Evolutionary conservation across 2,888 invertebrate species (phyloP).

Genomic region (Noctua comes): DNA sequence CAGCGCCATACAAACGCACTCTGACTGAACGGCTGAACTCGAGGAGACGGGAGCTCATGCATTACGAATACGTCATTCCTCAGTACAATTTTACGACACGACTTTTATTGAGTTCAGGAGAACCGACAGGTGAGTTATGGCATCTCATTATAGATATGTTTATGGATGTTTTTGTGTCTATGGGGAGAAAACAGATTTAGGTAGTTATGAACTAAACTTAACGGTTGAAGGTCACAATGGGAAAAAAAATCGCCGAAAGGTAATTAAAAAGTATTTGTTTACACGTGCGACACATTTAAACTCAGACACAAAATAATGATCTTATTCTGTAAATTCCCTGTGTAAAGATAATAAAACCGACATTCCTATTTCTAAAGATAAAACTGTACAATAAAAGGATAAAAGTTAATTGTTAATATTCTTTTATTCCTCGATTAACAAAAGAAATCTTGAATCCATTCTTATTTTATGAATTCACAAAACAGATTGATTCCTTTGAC

Average conservation of each 20-base stretch:
- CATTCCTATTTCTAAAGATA: slow-evolving; percentile 6
- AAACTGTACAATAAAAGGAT: slow-evolving; percentile 32
- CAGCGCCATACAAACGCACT: slow-evolving; percentile 33
- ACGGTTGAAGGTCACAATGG: neutral
- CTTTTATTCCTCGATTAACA: slow-evolving; percentile 44
- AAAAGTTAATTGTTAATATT: slow-evolving; percentile 53
- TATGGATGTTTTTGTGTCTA: slow-evolving; percentile 13
- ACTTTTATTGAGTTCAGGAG: slow-evolving; percentile 63
- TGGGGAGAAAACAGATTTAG: neutral
- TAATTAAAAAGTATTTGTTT: neutral
- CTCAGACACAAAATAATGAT: neutral
- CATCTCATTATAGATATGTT: slow-evolving; percentile 41
- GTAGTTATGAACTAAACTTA: neutral
- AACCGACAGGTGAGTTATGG: slow-evolving; percentile 62
- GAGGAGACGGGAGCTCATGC: slow-evolving; percentile 54
- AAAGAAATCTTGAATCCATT: slow-evolving; percentile 49
- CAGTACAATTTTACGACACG: slow-evolving; percentile 61
- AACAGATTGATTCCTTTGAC: slow-evolving; percentile 57
- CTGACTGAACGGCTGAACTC: slow-evolving; percentile 36
- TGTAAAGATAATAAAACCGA: neutral
- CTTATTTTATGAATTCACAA: slow-evolving; percentile 50
- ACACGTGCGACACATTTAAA: neutral
- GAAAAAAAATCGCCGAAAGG: neutral
- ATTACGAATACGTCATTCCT: slow-evolving; percentile 62
- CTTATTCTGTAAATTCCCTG: neutral